Percentiles rank a stretch among this genome's conserved stretches.
phyloP scores from a whole-genome alignment of 2,113 vertebrate species.

The Triplophysa tibetana region DNA sequence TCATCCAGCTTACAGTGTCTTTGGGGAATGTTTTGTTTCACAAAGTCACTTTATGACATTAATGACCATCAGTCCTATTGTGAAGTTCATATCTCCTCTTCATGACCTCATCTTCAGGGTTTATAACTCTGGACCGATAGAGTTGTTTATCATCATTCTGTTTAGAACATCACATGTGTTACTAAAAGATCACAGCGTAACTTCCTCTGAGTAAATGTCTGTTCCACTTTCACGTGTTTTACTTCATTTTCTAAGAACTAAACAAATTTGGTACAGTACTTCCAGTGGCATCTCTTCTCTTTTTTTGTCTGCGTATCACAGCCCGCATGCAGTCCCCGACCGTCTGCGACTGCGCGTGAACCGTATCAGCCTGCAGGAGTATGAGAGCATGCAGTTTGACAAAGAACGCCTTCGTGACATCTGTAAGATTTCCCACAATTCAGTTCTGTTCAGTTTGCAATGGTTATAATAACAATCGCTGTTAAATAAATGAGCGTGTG shows the following conservation, averaged over 20 bases:
- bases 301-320: slow-evolving; percentile 61
- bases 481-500: slow-evolving; percentile 21
- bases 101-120: neutral
- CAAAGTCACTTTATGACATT: neutral
- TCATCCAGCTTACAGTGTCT: neutral
- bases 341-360: slow-evolving; percentile 94
- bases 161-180: too few relatives aligned
- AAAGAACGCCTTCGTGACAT: slow-evolving; percentile 94
- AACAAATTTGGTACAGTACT: neutral
- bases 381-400: slow-evolving; percentile 92
- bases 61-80: neutral
- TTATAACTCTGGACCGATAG: neutral
- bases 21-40: too few relatives aligned
- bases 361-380: slow-evolving; percentile 91
- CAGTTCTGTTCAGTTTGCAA: neutral
- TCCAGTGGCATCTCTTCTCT: neutral
- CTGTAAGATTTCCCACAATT: slow-evolving; percentile 77
- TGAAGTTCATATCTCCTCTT: neutral
- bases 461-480: neutral
- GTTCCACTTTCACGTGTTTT: slow-evolving; percentile 4
- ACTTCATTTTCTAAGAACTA: neutral
- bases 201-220: neutral
- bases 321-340: slow-evolving; percentile 91
- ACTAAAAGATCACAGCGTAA: too few relatives aligned
- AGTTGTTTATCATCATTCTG: neutral